phyloP scores from a whole-genome alignment of 2,113 vertebrate genomes.

The Lycaon pictus region DNA sequence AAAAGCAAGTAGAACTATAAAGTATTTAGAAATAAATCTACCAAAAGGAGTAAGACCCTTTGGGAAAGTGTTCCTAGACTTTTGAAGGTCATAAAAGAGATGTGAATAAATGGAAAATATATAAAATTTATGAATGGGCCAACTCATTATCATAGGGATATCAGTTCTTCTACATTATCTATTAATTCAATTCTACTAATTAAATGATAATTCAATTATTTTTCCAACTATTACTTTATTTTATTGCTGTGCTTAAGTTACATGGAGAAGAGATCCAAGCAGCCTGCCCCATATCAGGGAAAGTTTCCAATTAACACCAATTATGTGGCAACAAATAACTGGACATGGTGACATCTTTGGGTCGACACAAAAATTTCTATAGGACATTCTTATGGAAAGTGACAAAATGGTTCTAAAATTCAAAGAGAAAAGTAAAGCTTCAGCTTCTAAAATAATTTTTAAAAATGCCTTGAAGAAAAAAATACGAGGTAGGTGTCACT shows the following conservation, averaged over 20 bases:
- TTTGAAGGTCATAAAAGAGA: not conserved
- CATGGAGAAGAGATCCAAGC: conserved; percentile 84
- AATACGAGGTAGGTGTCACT: not conserved
- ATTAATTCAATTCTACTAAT: not conserved
- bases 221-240: conserved; percentile 85
- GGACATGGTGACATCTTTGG: conserved; percentile 85
- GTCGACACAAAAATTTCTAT: conserved; percentile 67
- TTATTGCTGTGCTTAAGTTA: conserved; percentile 88
- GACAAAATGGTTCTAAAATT: not conserved
- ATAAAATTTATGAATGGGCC: not conserved
- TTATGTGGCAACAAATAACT: conserved; percentile 81
- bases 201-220: not conserved
- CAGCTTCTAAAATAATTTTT: not conserved
- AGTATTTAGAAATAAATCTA: not conserved
- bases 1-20: not conserved
- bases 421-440: not conserved
- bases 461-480: not conserved
- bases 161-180: not conserved
- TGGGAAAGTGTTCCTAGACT: not conserved
- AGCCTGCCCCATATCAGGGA: conserved; percentile 85
- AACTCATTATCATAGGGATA: not conserved
- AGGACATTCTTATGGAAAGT: not conserved
- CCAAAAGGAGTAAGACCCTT: not conserved
- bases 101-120: not conserved
- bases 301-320: conserved; percentile 85